Evolutionary conservation across 2,113 vertebrate species (phyloP).

Genomic region (Lophotis ruficrista): DNA sequence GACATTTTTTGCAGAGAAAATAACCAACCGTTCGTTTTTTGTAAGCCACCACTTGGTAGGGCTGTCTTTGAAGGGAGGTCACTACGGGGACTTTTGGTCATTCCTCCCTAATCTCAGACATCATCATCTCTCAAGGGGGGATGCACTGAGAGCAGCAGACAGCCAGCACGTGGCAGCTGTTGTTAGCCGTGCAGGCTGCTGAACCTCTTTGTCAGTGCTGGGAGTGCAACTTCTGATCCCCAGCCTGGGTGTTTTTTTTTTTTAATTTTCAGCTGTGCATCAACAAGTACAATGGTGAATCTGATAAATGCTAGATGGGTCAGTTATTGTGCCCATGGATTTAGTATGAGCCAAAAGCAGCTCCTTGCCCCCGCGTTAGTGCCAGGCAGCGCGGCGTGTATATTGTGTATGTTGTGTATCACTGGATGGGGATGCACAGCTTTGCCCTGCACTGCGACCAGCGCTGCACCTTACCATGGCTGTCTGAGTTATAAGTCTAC

Average conservation of each 20-base stretch:
- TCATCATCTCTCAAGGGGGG: background rate
- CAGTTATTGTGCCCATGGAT: background rate
- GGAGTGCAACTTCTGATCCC: background rate
- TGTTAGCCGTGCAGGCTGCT: rapidly evolving
- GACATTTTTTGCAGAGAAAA: background rate
- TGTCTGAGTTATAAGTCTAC: background rate
- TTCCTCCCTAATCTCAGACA: background rate
- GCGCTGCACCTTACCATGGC: background rate
- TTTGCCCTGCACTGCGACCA: background rate
- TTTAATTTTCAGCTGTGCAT: background rate
- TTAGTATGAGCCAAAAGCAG: background rate
- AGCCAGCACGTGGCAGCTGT: too few relatives aligned
- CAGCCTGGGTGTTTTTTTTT: background rate
- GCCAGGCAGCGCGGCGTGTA: rapidly evolving
- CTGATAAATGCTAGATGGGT: background rate
- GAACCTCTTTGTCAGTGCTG: background rate
- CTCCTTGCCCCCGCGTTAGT: background rate
- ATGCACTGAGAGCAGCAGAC: background rate
- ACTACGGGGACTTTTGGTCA: background rate
- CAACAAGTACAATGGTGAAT: background rate
- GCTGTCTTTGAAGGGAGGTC: background rate
- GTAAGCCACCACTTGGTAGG: background rate
- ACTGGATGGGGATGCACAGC: too few relatives aligned
- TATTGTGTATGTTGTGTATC: too few relatives aligned
- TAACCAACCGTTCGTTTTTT: background rate